Conservation (phyloP, 2,888 invertebrate species). For the Meganola albula region DNA sequence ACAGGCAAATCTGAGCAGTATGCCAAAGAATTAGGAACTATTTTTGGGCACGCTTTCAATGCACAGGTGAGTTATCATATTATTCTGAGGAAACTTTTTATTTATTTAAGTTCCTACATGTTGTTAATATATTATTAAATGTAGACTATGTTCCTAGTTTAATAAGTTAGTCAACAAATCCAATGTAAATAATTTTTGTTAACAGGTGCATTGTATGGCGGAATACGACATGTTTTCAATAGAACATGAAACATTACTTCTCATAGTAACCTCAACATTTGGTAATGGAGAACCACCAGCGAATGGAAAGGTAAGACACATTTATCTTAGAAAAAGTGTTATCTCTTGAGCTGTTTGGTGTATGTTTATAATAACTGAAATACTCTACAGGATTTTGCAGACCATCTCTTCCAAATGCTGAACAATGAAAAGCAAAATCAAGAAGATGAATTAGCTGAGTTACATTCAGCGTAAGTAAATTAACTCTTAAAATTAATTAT, state of each 20-base stretch:
- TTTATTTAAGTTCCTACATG: conserved; percentile 3
- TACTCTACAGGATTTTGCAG: conserved; percentile 53
- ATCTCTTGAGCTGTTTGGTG: neutral
- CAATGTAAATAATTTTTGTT: too few species aligned
- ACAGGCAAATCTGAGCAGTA: conserved; percentile 97
- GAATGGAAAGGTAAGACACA: conserved; percentile 88
- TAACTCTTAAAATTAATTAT: too few species aligned
- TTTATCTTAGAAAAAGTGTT: neutral
- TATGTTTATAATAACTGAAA: neutral
- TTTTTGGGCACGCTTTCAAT: conserved; percentile 96
- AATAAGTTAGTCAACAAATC: too few species aligned
- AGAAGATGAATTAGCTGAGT: conserved; percentile 34
- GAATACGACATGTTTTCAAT: conserved; percentile 96
- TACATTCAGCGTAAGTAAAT: conserved; percentile 12
- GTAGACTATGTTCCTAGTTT: too few species aligned
- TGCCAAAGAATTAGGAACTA: conserved; percentile 91
- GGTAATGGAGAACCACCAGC: conserved; percentile 98
- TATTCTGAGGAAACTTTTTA: too few species aligned
- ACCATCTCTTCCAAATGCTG: conserved; percentile 59
- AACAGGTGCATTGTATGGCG: conserved; percentile 91
- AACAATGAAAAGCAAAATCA: conserved; percentile 49
- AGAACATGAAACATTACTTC: conserved; percentile 93
- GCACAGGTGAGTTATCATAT: conserved; percentile 84
- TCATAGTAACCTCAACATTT: conserved; percentile 96
- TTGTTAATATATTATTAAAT: too few species aligned